A percentile compares a stretch with the other conserved stretches of the same genome.
Evolutionary conservation across 2,113 vertebrate species (phyloP).

Genomic region (Hiodon alosoides): DNA sequence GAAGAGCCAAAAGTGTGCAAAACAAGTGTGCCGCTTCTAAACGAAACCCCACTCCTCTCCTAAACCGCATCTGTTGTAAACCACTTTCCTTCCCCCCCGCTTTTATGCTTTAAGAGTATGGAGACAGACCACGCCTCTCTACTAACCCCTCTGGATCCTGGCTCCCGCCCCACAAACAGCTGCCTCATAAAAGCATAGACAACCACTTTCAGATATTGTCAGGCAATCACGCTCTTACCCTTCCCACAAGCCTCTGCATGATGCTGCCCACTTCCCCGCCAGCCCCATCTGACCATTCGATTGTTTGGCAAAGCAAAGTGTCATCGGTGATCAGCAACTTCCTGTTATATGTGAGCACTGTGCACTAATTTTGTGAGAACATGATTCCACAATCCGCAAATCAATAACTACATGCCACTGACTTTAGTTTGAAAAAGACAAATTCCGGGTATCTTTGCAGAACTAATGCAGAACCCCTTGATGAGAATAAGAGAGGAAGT

Average conservation of each 20-base stretch:
- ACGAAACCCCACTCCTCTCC: background rate
- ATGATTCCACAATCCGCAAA: background rate
- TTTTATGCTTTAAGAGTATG: too few relatives aligned
- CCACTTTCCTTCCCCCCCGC: too few relatives aligned
- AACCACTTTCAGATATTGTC: background rate
- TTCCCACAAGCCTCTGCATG: too few relatives aligned
- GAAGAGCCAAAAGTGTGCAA: too few relatives aligned
- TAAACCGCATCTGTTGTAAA: background rate
- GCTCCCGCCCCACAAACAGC: background rate
- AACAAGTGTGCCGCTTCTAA: background rate
- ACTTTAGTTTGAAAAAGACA: too few relatives aligned
- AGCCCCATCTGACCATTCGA: background rate
- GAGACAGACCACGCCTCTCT: background rate
- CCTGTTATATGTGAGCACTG: background rate
- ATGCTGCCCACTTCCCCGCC: too few relatives aligned
- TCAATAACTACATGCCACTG: too few relatives aligned
- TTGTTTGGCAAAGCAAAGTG: background rate
- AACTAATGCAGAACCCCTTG: too few relatives aligned
- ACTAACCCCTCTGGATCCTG: background rate
- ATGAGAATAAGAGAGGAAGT: too few relatives aligned
- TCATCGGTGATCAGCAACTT: background rate
- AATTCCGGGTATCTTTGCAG: too few relatives aligned
- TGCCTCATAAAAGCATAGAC: background rate
- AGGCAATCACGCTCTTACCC: too few relatives aligned
- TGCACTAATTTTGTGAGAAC: background rate